Percentiles rank a stretch among this genome's conserved stretches.
These are phyloP conservation scores for Artemia sinica DNA, from an alignment of 2,888 invertebrate species.

Conservation along the genomic window DNA sequence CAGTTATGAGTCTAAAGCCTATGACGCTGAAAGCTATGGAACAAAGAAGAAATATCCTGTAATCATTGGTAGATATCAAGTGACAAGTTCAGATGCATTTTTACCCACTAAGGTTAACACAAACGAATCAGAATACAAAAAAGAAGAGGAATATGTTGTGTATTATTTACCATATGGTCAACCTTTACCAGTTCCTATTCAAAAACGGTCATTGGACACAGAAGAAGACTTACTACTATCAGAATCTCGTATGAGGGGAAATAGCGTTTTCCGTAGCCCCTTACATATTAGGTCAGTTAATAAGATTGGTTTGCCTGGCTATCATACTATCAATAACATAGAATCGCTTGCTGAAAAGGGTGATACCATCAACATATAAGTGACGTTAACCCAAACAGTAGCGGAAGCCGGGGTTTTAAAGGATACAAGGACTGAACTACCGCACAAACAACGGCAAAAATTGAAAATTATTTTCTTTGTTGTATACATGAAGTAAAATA, in stretches of 20 bases:
- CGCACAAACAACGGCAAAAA: too few relatives aligned
- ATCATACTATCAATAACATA: too few relatives aligned
- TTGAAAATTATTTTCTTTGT: too few relatives aligned
- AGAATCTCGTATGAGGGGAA: conserved; percentile 1
- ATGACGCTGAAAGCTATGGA: neutral
- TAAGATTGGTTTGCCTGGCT: neutral
- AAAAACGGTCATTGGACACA: neutral
- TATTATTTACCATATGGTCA: conserved; percentile 22
- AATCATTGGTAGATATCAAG: conserved; percentile 22
- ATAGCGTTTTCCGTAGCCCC: neutral
- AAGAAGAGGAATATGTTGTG: conserved; percentile 22
- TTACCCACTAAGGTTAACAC: conserved; percentile 19
- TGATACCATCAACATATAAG: too few relatives aligned
- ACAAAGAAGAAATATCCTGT: conserved; percentile 18
- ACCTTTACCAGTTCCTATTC: conserved; percentile 20
- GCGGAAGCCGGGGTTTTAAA: too few relatives aligned
- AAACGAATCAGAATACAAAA: conserved; percentile 2
- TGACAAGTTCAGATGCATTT: conserved; percentile 21
- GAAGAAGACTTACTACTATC: neutral
- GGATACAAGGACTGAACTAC: too few relatives aligned
- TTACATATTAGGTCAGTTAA: neutral
- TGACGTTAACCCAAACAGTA: too few relatives aligned
- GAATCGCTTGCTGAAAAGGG: too few relatives aligned
- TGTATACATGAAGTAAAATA: too few relatives aligned
- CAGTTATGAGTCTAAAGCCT: neutral